Base-by-base conservation (phyloP, 1,140 invertebrate genomes). In the Harpegnathos saltator region DNA sequence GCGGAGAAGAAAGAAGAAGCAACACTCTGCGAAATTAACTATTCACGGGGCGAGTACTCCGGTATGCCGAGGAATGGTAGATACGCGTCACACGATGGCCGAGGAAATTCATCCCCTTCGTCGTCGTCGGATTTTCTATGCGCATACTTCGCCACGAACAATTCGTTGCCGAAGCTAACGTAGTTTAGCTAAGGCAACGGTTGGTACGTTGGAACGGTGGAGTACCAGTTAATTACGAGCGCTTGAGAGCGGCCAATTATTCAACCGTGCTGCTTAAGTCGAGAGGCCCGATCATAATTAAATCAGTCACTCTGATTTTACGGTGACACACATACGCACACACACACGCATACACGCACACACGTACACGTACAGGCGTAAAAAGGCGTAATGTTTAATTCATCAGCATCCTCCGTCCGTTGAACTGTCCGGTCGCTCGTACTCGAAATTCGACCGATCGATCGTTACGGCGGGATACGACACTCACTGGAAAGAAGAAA, bases 311-410 rank as follows among this genome's bases (percentile, higher is more conserved):
- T 69, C 17, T 19, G 22, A 69, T 69, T 78, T 69, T 78, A 78
- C 75, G 52, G 75, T 78, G 22, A 78, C 65, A 56, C 33, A 44
- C 50, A 26, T 56, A 58, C 29, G 5, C 5, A 33, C 5, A 1
- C 5, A 33, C 29, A 33, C 29, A 1, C 5, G 29, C 5, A 33
- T 33, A 33, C 29, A 33, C 29, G 5, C 29, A 33, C 29, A 33
- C 29, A 33, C 29, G 5, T 5, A 33, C 29, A 33, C 29, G 5
- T 33, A 33, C 29, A 33, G 1, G 5, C 29, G n/a, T n/a, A 78
- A 52, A 78, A 78, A 78, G 26, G 3, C n/a, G 50, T 17, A 33
- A 78, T 78, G 75, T 78, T 69, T 69, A 78, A 78, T 78, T 78
- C 73, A 77, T 69, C 52, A 58, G 48, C 5, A 38, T 38, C 48